Base-by-base conservation (phyloP, 2,888 invertebrate genomes). In the Archips xylosteana region DNA sequence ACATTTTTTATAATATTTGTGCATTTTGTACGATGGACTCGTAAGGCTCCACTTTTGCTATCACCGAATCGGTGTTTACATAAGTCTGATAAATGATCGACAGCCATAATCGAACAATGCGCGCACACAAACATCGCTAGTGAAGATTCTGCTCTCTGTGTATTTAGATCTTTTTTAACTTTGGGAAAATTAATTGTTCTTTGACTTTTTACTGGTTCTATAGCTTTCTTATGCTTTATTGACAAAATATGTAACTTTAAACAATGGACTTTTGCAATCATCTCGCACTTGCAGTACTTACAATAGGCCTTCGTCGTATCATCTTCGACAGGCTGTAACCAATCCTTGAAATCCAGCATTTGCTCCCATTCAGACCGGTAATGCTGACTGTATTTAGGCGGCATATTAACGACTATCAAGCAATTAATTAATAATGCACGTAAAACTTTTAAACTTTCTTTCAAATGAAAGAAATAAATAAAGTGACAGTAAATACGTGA, bases 11-110 rank as follows among this genome's bases (percentile, higher is more conserved):
- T 51, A 3, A 51, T 69, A 39, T 75, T 49, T 32, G 73, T 76
- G 62, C 77, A 76, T 62, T 76, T 76, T 13, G 77, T 77, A 4
- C 71, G 60, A 47, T 76, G 70, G 4, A 76, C 1, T 61, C 60
- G 70, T 65, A 77, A 54, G 57, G 68, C 65, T 23, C 66, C 45
- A 66, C 67, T 61, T 71, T 75, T 75, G 42, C 69, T 71, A 68
- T 74, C 74, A 42, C 23, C 59, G 8, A 77, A 76, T 15, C 57
- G 34, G 32, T 73, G 32, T 64, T 68, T 70, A 39, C 76, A 76
- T 13, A 73, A 54, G 5, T 72, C 63, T 9, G 39, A 42, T 39
- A 75, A 23, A 57, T 75, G 70, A n/a, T 75, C 73, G 12, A 73
- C 59, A 45, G 34, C 12, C 23, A 54, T 60, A 72, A 67, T 72